Evolutionary conservation across 1,140 invertebrate genomes (phyloP), one percentile per base, ranked within the genome.

Genomic region (Zaprionus davidi): DNA sequence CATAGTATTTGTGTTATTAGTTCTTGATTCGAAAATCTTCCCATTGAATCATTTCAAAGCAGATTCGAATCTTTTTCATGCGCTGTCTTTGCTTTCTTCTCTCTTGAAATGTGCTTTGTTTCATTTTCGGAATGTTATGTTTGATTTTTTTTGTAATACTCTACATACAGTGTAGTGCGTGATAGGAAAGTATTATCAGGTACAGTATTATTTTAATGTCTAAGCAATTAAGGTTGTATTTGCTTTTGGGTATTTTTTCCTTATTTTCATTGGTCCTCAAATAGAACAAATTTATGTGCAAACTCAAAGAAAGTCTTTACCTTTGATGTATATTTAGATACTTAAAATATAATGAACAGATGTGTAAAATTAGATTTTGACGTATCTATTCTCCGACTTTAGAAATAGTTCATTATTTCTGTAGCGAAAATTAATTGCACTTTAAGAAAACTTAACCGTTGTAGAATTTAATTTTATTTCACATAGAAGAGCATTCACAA

Each of bases 11-110:
- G 22, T 71, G 53, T 34, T 15, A 20, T 31, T 38, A 22, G 51
- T 51, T 49, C 22, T 31, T 17, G 13, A 60, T 60, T 51, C 55
- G 17, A 13, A 62, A 59, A 69, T 69, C 51, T 44, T 28, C 53
- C 68, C 60, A 63, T 63, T 68, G 51, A 76, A 62, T 59, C 74
- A 71, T 77, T 74, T 65, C 26, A 62, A 57, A 72, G 69, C 62
- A 44, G 56, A 49, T 67, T 66, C 55, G 49, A 15, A 53, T 73
- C 31, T 7, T 28, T 28, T 7, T 31, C 28, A 31, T 44, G 26
- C 49, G 53, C 44, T 58, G 46, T 44, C n/a, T 57, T 63, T 63
- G 57, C 51, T 60, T 67, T 64, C 24, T 66, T 70, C 24, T 24
- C 58, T 41, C 51, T 58, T 26, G 22, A 24, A 74, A 74, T 78